Evolutionary conservation across 2,113 vertebrate genomes (phyloP), one percentile per base, ranked within the genome.

Genomic region (Triplophysa tibetana): DNA sequence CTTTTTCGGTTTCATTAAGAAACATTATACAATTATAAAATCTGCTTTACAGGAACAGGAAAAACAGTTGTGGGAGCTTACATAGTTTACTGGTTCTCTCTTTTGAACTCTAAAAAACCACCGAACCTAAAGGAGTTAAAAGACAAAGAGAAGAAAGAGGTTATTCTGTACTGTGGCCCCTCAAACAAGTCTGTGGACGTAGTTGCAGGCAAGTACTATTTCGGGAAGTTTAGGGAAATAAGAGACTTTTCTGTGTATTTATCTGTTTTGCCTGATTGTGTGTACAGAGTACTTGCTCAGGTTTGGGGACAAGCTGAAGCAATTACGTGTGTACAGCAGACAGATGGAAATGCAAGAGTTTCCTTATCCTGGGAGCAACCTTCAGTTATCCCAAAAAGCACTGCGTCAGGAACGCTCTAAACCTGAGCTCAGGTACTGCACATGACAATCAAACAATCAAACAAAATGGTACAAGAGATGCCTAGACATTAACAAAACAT

Each of bases 141-240:
- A 74, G 78, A 87, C 8, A 5, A 70, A 65, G 38, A 68, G 21
- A 76, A 83, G 60, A 75, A 1, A 9, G 90, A 77, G 24, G 62
- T 80, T 64, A 85, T 95, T 87, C 68, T 96, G 63, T 95, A 95
- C 82, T 96, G 94, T 4, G 94, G 95, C 43, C 94, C 95, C 0
- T 96, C 95, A 50, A 94, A 95, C 88, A 95, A 96, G 81, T 96
- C 94, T 5, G 95, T 96, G 43, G 94, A 96, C 3, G 94, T 96
- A 26, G 89, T 95, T 77, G 93, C 93, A 81, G 93, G 95, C 94
- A 88, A 58, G 21, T 38, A 29, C 5, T 29, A 29, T 29, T 10
- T 29, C 33, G 56, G 14, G 12, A 2, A 62, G 23, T 9, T 26
- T 24, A 16, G 3, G 48, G 62, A 8, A 60, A 24, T 14, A 62